Percentiles rank a stretch among this genome's conserved stretches.
These are phyloP conservation scores for Rhincodon typus DNA, from an alignment of 2,797 vertebrate genomes.

Conservation along the genomic window DNA sequence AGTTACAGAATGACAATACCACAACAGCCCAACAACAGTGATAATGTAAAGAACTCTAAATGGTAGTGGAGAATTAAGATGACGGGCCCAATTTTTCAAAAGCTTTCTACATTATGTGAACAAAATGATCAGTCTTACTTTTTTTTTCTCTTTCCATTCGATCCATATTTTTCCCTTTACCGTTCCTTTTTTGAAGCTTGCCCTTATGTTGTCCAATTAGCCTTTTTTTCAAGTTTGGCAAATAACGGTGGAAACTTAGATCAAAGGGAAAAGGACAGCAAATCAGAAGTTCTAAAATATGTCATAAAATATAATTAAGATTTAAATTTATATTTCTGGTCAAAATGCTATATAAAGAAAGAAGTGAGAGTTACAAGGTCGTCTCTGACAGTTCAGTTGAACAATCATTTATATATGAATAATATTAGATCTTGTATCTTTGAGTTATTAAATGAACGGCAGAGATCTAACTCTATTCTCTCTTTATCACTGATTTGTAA, in stretches of 20 bases:
- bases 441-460: background rate
- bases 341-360: background rate
- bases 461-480: background rate
- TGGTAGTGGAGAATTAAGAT: background rate
- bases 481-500: background rate
- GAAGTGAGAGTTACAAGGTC: background rate
- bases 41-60: background rate
- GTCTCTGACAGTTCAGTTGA: background rate
- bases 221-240: background rate
- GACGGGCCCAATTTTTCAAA: background rate
- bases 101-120: background rate
- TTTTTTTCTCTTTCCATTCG: background rate
- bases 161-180: background rate
- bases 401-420: background rate
- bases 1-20: background rate
- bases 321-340: background rate
- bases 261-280: background rate
- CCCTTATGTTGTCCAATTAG: background rate
- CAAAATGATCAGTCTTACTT: background rate
- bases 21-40: background rate
- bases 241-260: background rate
- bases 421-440: background rate
- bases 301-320: background rate
- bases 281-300: slow-evolving; percentile 1
- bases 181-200: background rate